Conservation (phyloP, 2,113 vertebrate genomes). For the Sphaerodactylus townsendi region DNA sequence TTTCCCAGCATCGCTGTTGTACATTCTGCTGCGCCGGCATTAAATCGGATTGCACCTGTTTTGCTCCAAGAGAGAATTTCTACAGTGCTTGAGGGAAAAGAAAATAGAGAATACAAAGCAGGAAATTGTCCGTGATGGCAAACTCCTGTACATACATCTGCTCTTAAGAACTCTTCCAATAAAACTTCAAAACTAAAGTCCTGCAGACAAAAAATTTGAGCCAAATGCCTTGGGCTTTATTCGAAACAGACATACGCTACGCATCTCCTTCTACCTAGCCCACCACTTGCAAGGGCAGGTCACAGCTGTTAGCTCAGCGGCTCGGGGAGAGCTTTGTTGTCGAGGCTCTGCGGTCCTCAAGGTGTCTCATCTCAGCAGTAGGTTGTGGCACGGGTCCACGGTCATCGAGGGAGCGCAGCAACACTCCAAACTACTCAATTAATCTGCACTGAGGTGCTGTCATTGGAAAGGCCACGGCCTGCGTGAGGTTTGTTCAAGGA, state of each 20-base stretch:
- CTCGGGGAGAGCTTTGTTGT: neutral
- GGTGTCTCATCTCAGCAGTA: neutral
- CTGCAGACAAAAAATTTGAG: constrained; percentile 9
- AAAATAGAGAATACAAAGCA: constrained; percentile 9
- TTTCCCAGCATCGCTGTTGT: neutral
- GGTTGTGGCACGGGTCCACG: neutral
- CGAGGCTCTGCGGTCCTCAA: neutral
- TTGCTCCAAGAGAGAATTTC: constrained; percentile 5
- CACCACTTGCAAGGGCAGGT: neutral
- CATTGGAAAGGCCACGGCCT: neutral
- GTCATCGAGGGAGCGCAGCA: neutral
- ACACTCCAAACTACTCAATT: neutral
- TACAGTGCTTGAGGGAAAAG: neutral
- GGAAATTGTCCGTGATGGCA: neutral
- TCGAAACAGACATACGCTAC: neutral
- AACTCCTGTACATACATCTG: constrained; percentile 10
- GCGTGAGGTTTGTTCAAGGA: neutral
- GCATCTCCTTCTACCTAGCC: accelerated
- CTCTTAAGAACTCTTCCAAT: accelerated
- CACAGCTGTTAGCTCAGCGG: neutral
- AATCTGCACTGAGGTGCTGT: neutral
- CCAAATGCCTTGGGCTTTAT: constrained; percentile 16
- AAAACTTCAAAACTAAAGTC: neutral
- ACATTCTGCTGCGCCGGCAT: constrained; percentile 9
- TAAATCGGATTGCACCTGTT: constrained; percentile 23